Evolutionary conservation across 2,113 vertebrate genomes (phyloP), one percentile per base, ranked within the genome.

Genomic region (Nycticryphes semicollaris): DNA sequence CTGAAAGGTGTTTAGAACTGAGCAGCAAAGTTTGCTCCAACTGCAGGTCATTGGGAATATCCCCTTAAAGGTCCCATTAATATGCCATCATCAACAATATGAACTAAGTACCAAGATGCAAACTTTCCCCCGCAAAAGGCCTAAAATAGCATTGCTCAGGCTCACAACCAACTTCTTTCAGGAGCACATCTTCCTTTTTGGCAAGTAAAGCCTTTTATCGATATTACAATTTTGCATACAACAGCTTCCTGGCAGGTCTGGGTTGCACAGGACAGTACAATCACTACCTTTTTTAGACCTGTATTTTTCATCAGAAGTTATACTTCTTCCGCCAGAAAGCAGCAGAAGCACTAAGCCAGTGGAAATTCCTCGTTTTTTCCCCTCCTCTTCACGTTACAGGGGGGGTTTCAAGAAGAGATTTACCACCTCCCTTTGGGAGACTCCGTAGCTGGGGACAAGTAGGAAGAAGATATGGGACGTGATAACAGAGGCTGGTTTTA

Each of bases 31-130:
- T 50, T 7, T 22, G 31, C 28, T 72, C 59, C 25, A 14, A 4
- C 27, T 53, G 24, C 4, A 7, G 24, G 21, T 66, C 47, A 16
- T 0, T 17, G 41, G 51, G n/a, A 62, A 15, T 64, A 22, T 30
- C 3, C 19, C 64, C 51, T 30, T 30, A 7, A 27, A n/a, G 12
- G 18, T 66, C 41, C 21, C 9, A 20, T 35, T 33, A 66, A 81
- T 7, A 7, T 1, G 6, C n/a, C 16, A 5, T 33, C 48, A 51
- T n/a, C 62, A 53, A 5, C 41, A 33, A 14, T 0, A 43, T 1
- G 2, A 47, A 53, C 45, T 5, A 11, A n/a, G n/a, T 17, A 74
- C 33, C 50, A 54, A 69, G 24, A 54, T 20, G 21, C 14, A 2
- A 69, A 45, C 25, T 50, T 47, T 28, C 3, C 12, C 12, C 30